Evolutionary conservation across 1,140 invertebrate species (phyloP), one percentile per base, ranked within the genome.

Genomic region (Tetragonula clypearis): DNA sequence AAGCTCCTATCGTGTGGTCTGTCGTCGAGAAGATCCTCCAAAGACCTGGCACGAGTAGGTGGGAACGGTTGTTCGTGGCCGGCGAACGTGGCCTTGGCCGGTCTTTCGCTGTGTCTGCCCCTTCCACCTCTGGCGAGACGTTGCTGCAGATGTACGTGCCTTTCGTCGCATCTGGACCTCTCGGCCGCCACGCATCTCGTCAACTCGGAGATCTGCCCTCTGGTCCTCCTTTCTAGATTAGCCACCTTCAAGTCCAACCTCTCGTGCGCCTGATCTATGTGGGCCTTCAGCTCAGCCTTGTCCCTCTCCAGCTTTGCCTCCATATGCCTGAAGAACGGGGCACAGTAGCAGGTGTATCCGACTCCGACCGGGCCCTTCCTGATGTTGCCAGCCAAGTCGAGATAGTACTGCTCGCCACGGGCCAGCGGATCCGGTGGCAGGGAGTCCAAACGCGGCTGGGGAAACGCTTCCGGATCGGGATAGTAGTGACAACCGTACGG

Each of bases 301-400:
- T 98, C 98, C 86, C 96, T 96, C 90, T 98, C 98, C 21, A 99
- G 92, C 86, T 97, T 97, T 73, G 98, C 96, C 93, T 99, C 98
- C 92, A 99, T 97, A 84, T 98, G 97, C 85, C 97, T 96, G 92
- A 99, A 97, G 90, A 98, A 97, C 9, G 97, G 97, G 1, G 96
- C 96, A 92, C 97, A 98, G 90, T 97, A 97, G 92, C 97, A 98
- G 2, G 97, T 97, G 90, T 98, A 97, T 0, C 98, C 97, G 15
- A 98, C 97, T 2, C 98, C 98, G 17, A 99, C 96, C 0, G 98
- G 98, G 11, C 98, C 98, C 94, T 99, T 99, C 88, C 98, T 97
- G 79, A 99, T 99, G 92, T 99, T 99, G 6, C 99, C 98, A n/a
- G 98, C 98, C 79, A 99, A 95, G 94, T 99, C 98, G 78, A 99